phyloP scores from a whole-genome alignment of 1,140 invertebrate species.

The Rhyzopertha dominica region DNA sequence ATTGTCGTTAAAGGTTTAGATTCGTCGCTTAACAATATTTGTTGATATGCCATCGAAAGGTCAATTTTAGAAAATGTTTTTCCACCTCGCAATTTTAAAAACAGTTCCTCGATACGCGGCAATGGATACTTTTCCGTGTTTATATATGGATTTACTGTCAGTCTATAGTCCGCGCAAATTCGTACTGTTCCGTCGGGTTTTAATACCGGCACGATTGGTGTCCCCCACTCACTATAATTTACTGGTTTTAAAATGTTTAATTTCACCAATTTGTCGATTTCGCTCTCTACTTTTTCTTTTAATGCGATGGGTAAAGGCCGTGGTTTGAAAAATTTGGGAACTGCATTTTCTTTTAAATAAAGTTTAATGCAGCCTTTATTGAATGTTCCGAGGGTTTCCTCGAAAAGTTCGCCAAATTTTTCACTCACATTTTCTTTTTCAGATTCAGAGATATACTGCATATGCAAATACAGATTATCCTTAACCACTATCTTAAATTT shows the following conservation, averaged over 20 bases:
- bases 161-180: constrained; percentile 30
- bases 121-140: constrained; percentile 27
- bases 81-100: constrained; percentile 32
- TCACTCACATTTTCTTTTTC: too few relatives aligned
- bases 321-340: constrained; percentile 36
- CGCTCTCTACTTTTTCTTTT: constrained; percentile 39
- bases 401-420: too few relatives aligned
- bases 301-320: constrained; percentile 39
- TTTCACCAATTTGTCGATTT: constrained; percentile 42
- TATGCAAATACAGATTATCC: too few relatives aligned
- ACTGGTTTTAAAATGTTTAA: constrained; percentile 32
- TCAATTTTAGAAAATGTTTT: constrained; percentile 41
- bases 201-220: constrained; percentile 47
- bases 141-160: constrained; percentile 31
- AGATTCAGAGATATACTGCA: too few relatives aligned
- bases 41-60: constrained; percentile 42
- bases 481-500: too few relatives aligned
- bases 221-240: constrained; percentile 41
- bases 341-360: constrained; percentile 19
- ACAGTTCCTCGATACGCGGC: constrained; percentile 37
- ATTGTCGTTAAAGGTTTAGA: constrained; percentile 20
- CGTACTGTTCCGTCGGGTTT: constrained; percentile 43
- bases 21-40: constrained; percentile 37
- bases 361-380: too few relatives aligned
- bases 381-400: too few relatives aligned